Evolutionary conservation across 2,113 vertebrate genomes (phyloP), one percentile per base, ranked within the genome.

Genomic region (Pollachius pollachius): DNA sequence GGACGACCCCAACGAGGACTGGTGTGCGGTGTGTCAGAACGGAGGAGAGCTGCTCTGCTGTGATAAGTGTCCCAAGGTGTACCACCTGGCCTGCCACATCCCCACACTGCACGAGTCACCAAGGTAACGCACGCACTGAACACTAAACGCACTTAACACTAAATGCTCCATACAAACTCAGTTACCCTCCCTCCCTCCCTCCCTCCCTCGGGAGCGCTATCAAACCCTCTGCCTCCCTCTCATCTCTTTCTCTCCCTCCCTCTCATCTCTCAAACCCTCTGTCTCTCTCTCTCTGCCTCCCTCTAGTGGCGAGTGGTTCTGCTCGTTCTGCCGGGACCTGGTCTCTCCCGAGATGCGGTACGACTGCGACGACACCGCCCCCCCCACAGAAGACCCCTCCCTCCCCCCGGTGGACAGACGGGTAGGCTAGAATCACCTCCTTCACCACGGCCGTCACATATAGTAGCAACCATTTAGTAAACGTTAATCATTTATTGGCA

Each of bases 11-110:
- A 99, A 99, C 1, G 97, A 99, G 70, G 97, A 99, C 84, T 99
- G 97, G 92, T 99, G 97, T n/a, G 97, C 97, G 0, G 97, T 99
- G 52, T 99, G 97, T 80, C 95, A 98, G 82, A 99, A 99, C 0
- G 97, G 97, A 30, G 97, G 97, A 57, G 97, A 99, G 41, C 83
- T 99, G 77, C 84, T 99, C 65, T 99, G 97, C 66, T 99, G 97
- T 68, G 97, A 99, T 81, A 95, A 91, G 72, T 99, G 97, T 77
- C 97, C 97, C 68, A 99, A 99, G 91, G 97, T 99, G 61, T 99
- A 94, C 77, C 97, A 99, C 71, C 94, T 99, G 62, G 88, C 93
- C 81, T 99, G 97, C 84, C 97, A 99, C 2, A 93, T 99, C 69
- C 97, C 97, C 19, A 89, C 92, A 4, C 91, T 99, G 62, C 94